Evolutionary conservation across 1,140 invertebrate genomes (phyloP).

Genomic region (Panagrolaimus sp.): DNA sequence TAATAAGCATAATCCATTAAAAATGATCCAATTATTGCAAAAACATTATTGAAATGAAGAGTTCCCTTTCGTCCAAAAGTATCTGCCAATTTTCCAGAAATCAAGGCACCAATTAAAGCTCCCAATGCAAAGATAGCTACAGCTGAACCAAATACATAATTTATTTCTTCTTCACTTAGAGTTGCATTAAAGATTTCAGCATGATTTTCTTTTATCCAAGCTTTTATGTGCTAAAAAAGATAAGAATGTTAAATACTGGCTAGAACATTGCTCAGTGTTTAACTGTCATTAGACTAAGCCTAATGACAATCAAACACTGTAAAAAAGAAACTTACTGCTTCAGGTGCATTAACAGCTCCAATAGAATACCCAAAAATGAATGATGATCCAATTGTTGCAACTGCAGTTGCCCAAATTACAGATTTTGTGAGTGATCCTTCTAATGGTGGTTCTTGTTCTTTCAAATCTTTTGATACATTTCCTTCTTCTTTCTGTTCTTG

Average conservation of each 20-base stretch:
- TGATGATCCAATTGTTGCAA: constrained; percentile 20
- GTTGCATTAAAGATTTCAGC: constrained; percentile 14
- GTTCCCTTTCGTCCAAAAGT: constrained; percentile 19
- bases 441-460: too few relatives aligned
- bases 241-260: background rate
- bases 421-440: too few relatives aligned
- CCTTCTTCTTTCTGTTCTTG: background rate
- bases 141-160: constrained; percentile 23
- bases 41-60: constrained; percentile 30
- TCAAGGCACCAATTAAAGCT: constrained; percentile 27
- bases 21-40: constrained; percentile 17
- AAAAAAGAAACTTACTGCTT: background rate
- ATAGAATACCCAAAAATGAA: constrained; percentile 37
- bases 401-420: background rate
- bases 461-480: too few relatives aligned
- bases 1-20: constrained; percentile 20
- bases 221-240: constrained; percentile 19
- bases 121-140: constrained; percentile 29
- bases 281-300: background rate
- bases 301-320: background rate
- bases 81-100: constrained; percentile 27
- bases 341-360: constrained; percentile 26
- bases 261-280: too few relatives aligned
- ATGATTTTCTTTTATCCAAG: constrained; percentile 29
- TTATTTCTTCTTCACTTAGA: background rate